Evolutionary conservation across 2,113 vertebrate species (phyloP), one percentile per base, ranked within the genome.

Genomic region (Triplophysa rosa): DNA sequence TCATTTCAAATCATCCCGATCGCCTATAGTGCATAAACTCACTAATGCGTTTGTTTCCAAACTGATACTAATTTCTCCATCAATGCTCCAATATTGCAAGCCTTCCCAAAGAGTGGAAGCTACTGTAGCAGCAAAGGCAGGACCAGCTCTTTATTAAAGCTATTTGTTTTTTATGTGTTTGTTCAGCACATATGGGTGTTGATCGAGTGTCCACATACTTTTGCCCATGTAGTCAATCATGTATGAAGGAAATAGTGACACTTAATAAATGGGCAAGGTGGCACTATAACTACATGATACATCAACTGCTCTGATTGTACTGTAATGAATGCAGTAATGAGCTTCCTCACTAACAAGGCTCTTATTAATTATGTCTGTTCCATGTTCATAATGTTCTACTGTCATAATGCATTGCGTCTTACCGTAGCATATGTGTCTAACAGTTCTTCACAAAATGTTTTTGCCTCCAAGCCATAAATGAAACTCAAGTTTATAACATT

Each of bases 251-350:
- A 26, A 58, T 33, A 68, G 45, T 56, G 58, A 37, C 42, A 37
- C 14, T 67, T 4, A 52, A 62, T 62, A 52, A 67, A 78, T 54
- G 21, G n/a, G 19, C 49, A 59, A 42, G 40, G 19, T 78, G 76
- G 68, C 59, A 64, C 52, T 73, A 78, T 82, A 77, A 78, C 24
- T 63, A 73, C 68, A 82, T 68, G 81, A 79, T 82, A 74, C 61
- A 74, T 65, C 81, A 69, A 75, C 58, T 69, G 81, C 58, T 64
- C 33, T 63, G 74, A 71, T 63, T 79, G 76, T 63, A 67, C 76
- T 74, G 64, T 82, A 78, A 82, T 82, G 77, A 68, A 71, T 59
- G 17, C 62, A 61, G 68, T 83, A 79, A 83, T 79, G 81, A 79
- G 70, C 64, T 83, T 76, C 64, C 58, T 52, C 67, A 59, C 64